Percentiles rank a stretch among this genome's conserved stretches.
These are phyloP conservation scores for Porites evermanni DNA, from an alignment of 92 coral and sea anemone species.

Conservation along the genomic window DNA sequence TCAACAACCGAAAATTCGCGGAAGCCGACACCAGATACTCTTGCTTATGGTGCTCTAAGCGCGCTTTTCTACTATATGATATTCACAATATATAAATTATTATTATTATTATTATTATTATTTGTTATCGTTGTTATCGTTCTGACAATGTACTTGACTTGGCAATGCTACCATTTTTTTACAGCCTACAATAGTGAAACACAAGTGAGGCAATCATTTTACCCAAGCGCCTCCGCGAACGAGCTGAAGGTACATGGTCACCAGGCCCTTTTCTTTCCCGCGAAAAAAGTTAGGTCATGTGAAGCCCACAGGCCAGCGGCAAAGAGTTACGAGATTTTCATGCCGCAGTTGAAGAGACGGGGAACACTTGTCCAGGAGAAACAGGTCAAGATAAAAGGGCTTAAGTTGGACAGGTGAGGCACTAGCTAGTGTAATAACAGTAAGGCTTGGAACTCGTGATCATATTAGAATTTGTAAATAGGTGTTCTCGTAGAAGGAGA, in stretches of 20 bases:
- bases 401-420: constrained; percentile 43
- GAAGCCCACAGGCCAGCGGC: constrained; percentile 24
- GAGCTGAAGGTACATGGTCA: constrained; percentile 54
- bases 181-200: constrained; percentile 52
- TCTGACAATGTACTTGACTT: no score
- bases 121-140: no score
- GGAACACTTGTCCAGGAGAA: constrained; percentile 19
- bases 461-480: no score
- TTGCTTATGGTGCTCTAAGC: no score
- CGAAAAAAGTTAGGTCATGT: constrained; percentile 39
- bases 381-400: constrained; percentile 27
- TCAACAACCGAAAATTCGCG: no score
- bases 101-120: no score
- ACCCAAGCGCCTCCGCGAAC: constrained; percentile 42
- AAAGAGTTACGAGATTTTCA: constrained; percentile 42
- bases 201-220: constrained; percentile 19
- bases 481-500: no score
- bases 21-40: no score
- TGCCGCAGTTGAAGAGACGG: constrained; percentile 32
- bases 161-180: not conserved
- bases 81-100: no score
- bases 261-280: constrained; percentile 20
- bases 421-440: not conserved
- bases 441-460: no score
- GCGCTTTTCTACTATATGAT: no score